Conservation (phyloP, 2,797 vertebrate genomes). For the Darevskia mixta region DNA sequence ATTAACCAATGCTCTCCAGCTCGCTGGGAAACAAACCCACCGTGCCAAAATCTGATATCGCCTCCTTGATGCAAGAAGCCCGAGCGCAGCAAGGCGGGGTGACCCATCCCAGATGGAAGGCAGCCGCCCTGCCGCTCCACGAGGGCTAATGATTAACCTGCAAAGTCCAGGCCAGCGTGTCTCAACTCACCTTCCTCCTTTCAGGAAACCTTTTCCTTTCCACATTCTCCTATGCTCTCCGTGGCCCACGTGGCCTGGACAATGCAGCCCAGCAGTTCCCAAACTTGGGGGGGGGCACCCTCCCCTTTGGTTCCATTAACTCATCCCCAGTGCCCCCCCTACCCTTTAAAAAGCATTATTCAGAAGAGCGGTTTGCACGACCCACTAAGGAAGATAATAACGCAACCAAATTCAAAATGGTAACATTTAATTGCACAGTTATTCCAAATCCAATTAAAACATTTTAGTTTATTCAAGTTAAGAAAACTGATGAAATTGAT, state of each 20-base stretch:
- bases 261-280: background rate
- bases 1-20: slow-evolving; percentile 58
- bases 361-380: too few species aligned
- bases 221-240: background rate
- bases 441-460: too few species aligned
- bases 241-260: too few species aligned
- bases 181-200: background rate
- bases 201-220: background rate
- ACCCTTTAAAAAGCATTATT: too few species aligned
- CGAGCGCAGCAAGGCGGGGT: slow-evolving; percentile 27
- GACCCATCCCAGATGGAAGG: background rate
- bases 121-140: slow-evolving; percentile 1
- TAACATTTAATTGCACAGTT: too few species aligned
- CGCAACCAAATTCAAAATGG: too few species aligned
- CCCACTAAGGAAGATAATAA: too few species aligned
- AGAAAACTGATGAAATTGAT: too few species aligned
- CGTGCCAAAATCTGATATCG: slow-evolving; percentile 64
- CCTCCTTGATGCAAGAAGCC: background rate
- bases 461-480: too few species aligned
- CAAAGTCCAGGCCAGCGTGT: background rate
- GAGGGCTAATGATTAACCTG: slow-evolving; percentile 66
- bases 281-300: too few species aligned
- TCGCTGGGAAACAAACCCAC: background rate
- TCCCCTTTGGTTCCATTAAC: too few species aligned
- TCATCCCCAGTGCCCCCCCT: too few species aligned